These are phyloP conservation scores for Deroplatys truncata DNA, from an alignment of 2,888 invertebrate genomes.

Conservation along the genomic window DNA sequence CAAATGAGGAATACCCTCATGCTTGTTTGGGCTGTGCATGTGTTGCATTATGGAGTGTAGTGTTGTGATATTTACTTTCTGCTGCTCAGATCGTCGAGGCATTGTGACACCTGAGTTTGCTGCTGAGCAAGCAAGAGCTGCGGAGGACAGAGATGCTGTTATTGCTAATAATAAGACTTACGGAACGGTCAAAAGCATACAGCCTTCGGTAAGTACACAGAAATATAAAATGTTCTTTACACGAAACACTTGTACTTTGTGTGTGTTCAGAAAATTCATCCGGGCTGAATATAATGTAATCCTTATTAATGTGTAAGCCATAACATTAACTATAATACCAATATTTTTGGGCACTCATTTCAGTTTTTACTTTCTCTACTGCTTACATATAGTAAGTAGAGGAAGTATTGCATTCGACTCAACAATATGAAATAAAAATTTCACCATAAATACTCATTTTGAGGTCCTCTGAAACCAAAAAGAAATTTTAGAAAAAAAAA, in stretches of 20 bases:
- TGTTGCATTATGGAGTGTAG: neutral
- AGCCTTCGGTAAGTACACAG: slow-evolving; percentile 36
- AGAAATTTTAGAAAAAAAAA: too few relatives aligned
- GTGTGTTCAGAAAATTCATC: neutral
- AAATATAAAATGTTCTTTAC: neutral
- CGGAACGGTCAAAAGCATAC: slow-evolving; percentile 49
- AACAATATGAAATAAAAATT: too few relatives aligned
- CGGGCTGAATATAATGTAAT: too few relatives aligned
- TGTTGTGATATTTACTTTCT: neutral
- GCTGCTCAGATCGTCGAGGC: slow-evolving; percentile 56
- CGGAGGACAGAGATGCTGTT: slow-evolving; percentile 46
- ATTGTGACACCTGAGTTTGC: slow-evolving; percentile 65
- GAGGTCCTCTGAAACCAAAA: too few relatives aligned
- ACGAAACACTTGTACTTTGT: neutral
- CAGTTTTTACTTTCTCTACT: too few relatives aligned
- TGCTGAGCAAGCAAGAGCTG: slow-evolving; percentile 52
- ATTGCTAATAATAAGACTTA: slow-evolving; percentile 55
- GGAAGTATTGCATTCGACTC: too few relatives aligned
- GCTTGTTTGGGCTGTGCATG: neutral
- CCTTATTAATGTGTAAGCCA: too few relatives aligned
- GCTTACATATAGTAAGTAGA: too few relatives aligned
- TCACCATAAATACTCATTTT: too few relatives aligned
- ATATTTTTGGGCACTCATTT: too few relatives aligned
- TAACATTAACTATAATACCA: too few relatives aligned
- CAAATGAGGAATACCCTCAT: too few relatives aligned